Evolutionary conservation across 2,113 vertebrate species (phyloP), one percentile per base, ranked within the genome.

Genomic region (Catharus minimus): DNA sequence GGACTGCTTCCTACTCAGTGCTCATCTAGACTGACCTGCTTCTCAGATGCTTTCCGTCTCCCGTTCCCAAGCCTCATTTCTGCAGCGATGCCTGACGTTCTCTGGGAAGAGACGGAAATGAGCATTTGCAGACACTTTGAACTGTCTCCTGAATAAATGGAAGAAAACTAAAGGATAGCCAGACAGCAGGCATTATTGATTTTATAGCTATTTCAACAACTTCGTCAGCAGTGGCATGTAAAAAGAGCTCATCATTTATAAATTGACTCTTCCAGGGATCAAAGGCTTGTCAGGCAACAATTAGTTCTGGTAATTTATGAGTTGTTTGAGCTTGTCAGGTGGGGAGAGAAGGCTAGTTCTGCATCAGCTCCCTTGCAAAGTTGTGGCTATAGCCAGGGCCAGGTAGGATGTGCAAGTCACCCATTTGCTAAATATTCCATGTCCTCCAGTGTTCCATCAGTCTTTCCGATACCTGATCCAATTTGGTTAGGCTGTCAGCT

Each of bases 221-320:
- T 92, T 85, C 77, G 58, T 92, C 78, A 47, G 20, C 0, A 0
- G 78, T 52, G 74, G 49, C 38, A 44, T 60, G 61, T 79, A 81
- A 86, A 95, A 79, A 68, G 79, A 80, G 57, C 78, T 89, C 90
- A 50, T 79, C 32, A 55, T 68, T 88, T 95, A 92, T 60, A 89
- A 88, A 90, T 38, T 43, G 71, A 87, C 66, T 64, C 65, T 92
- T 72, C 58, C 64, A 75, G 67, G 73, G 81, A 95, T 93, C 95
- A 96, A 93, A 95, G 75, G 23, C 41, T 71, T 85, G 74, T 84
- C 78, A 72, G 32, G 57, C 12, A n/a, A n/a, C 79, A 87, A 49
- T 88, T 91, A 83, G 71, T 94, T 92, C 72, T 75, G 67, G 81
- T 88, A 85, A 95, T 92, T 82, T 47, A 77, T 96, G 88, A 90